phyloP scores from a whole-genome alignment of 2,888 invertebrate species.

The Drosophila subquinaria region DNA sequence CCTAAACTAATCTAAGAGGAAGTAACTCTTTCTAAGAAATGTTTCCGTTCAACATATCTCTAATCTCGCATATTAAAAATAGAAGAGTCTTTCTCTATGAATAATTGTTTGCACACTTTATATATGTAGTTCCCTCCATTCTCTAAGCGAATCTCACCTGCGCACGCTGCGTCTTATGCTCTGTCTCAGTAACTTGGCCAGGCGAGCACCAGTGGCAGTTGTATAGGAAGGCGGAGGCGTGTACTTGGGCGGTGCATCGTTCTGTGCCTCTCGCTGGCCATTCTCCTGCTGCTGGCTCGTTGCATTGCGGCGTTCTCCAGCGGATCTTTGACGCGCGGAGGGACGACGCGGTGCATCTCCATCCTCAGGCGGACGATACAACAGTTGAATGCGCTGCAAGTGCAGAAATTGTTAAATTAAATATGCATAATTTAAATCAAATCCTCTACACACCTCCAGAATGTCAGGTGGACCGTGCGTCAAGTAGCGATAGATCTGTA shows the following conservation, averaged over 20 bases:
- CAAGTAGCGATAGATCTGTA: constrained; percentile 91
- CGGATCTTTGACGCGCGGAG: constrained; percentile 58
- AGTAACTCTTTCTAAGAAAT: too few relatives aligned
- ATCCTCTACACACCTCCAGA: constrained; percentile 90
- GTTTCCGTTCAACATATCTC: too few relatives aligned
- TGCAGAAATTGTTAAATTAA: background rate
- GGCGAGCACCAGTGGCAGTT: constrained; percentile 94
- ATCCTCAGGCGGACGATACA: constrained; percentile 91
- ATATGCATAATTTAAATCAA: background rate
- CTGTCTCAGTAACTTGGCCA: constrained; percentile 91
- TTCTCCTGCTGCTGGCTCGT: constrained; percentile 45
- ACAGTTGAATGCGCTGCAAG: constrained; percentile 91
- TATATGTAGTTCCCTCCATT: background rate
- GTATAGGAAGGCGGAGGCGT: constrained; percentile 97
- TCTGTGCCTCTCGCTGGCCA: constrained; percentile 73
- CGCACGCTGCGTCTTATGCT: constrained; percentile 93
- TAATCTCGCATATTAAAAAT: too few relatives aligned
- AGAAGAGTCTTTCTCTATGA: background rate
- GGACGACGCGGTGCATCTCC: constrained; percentile 78
- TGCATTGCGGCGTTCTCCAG: constrained; percentile 57
- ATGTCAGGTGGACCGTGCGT: constrained; percentile 94
- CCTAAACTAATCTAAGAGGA: too few relatives aligned
- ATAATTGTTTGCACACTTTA: background rate
- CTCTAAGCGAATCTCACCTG: constrained; percentile 83
- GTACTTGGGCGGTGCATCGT: constrained; percentile 96